Evolutionary conservation across 2,888 invertebrate genomes (phyloP).

Genomic region (Lymantria dispar): DNA sequence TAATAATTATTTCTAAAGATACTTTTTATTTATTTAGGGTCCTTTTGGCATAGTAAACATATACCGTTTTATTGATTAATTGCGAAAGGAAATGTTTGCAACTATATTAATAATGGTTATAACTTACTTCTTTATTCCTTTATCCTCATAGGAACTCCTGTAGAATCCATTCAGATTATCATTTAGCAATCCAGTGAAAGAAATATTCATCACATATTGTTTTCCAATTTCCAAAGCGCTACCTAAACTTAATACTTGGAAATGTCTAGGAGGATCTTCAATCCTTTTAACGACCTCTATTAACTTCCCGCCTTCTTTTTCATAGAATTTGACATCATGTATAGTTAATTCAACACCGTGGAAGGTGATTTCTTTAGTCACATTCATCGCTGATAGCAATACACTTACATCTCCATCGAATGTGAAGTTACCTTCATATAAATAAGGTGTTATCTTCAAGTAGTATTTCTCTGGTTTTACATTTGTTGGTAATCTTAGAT

Average conservation of each 20-base stretch:
- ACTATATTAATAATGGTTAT: neutral
- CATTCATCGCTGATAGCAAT: conserved; percentile 82
- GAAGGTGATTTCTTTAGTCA: conserved; percentile 86
- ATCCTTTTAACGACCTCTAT: conserved; percentile 60
- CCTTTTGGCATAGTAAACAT: too few species aligned
- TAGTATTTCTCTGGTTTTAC: conserved; percentile 87
- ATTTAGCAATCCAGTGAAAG: conserved; percentile 87
- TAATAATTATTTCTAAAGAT: too few species aligned
- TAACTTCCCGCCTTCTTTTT: conserved; percentile 57
- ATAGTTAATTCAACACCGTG: conserved; percentile 88
- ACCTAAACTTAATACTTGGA: conserved; percentile 85
- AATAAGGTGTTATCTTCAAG: conserved; percentile 87
- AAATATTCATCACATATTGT: conserved; percentile 86
- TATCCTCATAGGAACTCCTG: conserved; percentile 88
- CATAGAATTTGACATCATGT: conserved; percentile 77
- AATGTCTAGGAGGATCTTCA: conserved; percentile 85
- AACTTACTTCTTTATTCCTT: conserved; percentile 86
- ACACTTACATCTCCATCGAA: conserved; percentile 88
- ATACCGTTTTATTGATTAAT: too few species aligned
- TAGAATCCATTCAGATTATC: conserved; percentile 92
- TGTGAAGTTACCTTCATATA: conserved; percentile 89
- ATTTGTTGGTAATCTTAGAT: conserved; percentile 87
- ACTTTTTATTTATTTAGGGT: too few species aligned
- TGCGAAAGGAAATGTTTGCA: too few species aligned
- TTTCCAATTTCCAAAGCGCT: conserved; percentile 81